Evolutionary conservation across 2,797 vertebrate genomes (phyloP).

Genomic region (Threskiornis aethiopicus): DNA sequence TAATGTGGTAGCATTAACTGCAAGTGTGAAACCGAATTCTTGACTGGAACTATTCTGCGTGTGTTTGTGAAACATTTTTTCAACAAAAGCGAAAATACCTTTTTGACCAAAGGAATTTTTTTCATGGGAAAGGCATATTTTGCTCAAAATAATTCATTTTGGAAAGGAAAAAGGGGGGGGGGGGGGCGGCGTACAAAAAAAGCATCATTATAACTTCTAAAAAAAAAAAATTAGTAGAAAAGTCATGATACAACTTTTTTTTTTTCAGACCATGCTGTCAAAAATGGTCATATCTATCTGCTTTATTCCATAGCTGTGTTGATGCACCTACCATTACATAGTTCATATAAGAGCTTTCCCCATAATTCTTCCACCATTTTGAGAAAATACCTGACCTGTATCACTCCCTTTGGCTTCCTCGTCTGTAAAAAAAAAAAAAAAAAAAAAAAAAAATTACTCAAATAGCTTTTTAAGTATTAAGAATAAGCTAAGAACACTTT

Average conservation of each 20-base stretch:
- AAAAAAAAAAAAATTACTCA: not conserved
- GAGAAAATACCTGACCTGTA: not conserved
- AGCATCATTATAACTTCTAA: accelerated
- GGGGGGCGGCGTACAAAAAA: not conserved
- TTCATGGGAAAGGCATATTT: not conserved
- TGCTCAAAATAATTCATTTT: not conserved
- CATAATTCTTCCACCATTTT: not conserved
- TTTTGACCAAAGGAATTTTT: not conserved
- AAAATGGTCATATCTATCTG: not conserved
- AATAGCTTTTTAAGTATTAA: not conserved
- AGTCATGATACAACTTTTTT: not conserved
- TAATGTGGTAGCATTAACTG: not conserved
- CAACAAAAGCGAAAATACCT: not conserved
- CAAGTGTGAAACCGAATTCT: not conserved
- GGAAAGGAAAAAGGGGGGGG: not conserved
- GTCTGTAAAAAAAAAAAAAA: not conserved
- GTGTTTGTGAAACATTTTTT: not conserved
- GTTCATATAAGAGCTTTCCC: not conserved
- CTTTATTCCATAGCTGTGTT: not conserved
- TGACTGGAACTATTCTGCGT: not conserved
- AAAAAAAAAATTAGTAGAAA: not conserved
- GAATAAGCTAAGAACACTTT: not conserved
- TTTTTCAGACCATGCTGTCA: not conserved
- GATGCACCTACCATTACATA: accelerated
- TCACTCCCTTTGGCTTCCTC: not conserved